phyloP scores from a whole-genome alignment of 2,797 vertebrate species.

The Spinus olivaceus region DNA sequence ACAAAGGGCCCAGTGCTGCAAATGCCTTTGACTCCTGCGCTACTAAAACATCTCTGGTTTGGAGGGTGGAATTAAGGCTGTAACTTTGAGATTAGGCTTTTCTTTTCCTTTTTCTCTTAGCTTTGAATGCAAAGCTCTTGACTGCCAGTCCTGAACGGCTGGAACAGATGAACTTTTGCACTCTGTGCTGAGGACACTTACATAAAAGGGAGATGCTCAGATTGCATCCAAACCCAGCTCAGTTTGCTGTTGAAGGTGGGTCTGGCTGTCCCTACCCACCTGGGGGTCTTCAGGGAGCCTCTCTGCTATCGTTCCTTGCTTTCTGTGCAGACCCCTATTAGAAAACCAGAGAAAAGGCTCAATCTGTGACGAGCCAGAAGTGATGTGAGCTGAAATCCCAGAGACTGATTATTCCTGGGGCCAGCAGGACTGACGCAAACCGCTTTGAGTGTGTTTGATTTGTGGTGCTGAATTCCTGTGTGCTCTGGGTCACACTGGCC shows the following conservation, averaged over 20 bases:
- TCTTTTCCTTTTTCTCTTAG: not conserved
- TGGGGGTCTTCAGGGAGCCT: not conserved
- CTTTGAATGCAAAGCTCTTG: not conserved
- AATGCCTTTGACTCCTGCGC: not conserved
- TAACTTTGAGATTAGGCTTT: slow-evolving; percentile 2
- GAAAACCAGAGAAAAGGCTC: not conserved
- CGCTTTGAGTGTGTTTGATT: fast-evolving
- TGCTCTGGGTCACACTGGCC: not conserved
- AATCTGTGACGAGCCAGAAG: not conserved
- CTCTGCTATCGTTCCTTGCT: not conserved
- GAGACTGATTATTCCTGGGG: not conserved
- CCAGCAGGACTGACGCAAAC: fast-evolving
- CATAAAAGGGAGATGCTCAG: not conserved
- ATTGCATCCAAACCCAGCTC: not conserved
- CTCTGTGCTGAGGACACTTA: not conserved
- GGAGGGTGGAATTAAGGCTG: not conserved
- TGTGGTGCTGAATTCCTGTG: not conserved
- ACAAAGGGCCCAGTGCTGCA: not conserved
- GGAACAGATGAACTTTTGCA: not conserved
- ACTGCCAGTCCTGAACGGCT: not conserved
- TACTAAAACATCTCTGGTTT: not conserved
- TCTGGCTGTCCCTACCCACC: not conserved
- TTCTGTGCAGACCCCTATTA: not conserved
- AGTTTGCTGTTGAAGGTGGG: not conserved
- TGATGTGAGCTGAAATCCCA: not conserved